These are phyloP conservation scores for Calliphora vicina DNA, from an alignment of 1,140 invertebrate species.

Conservation along the genomic window DNA sequence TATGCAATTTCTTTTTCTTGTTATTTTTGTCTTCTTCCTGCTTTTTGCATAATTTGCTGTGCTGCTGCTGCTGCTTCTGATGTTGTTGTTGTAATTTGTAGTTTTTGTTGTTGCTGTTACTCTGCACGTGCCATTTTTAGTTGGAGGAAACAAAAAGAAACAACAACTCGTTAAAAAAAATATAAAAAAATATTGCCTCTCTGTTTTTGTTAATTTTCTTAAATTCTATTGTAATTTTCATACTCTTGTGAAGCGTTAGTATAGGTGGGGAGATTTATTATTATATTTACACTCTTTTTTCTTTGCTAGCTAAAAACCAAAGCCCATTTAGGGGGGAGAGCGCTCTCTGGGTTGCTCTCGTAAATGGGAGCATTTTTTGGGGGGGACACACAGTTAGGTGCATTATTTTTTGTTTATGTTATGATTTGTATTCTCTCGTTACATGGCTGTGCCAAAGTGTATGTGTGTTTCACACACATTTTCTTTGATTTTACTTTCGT, in stretches of 20 bases:
- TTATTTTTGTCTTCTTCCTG: background rate
- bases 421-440: background rate
- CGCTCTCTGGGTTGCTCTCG: no score
- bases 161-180: background rate
- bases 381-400: background rate
- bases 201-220: constrained; percentile 40
- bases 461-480: background rate
- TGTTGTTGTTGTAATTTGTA: background rate
- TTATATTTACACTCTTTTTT: background rate
- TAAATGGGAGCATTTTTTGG: background rate
- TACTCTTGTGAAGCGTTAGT: background rate
- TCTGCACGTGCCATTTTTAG: constrained; percentile 22
- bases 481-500: background rate
- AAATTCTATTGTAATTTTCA: constrained; percentile 36
- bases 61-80: background rate
- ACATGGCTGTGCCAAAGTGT: background rate
- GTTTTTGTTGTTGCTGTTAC: background rate
- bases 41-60: background rate
- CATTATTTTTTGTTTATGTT: background rate
- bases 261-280: background rate
- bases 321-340: no score
- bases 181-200: background rate
- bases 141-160: background rate
- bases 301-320: no score
- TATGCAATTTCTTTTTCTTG: constrained; percentile 1